Base-by-base conservation (phyloP, 2,113 vertebrate species). In the Galemys pyrenaicus region DNA sequence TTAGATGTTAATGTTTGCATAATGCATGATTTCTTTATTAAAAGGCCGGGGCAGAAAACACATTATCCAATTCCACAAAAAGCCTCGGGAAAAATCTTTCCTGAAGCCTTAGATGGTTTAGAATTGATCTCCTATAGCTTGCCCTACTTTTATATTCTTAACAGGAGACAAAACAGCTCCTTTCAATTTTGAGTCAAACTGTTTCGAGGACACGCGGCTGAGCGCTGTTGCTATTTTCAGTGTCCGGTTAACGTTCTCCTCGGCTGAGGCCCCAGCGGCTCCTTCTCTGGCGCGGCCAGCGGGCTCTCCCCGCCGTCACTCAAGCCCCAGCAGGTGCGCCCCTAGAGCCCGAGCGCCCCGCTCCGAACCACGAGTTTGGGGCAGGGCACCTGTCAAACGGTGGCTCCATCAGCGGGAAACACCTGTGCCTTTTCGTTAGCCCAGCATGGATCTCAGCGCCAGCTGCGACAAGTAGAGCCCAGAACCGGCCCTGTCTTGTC, bases 1-100 rank as follows among this genome's bases (percentile, higher is more conserved):
- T 92, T 79, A 89, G 82, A 89, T 89, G 89, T 87, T 92, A 70
- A 49, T 49, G 87, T 87, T 73, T 91, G 94, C 77, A 79, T 86
- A 90, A 94, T 64, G 73, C 88, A 54, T 79, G 88, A 41, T 94
- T 91, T 86, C 96, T 83, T 93, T 94, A 96, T 91, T 88, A 83
- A 96, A 94, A 95, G 91, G 94, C 85, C 68, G 0, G 0, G 9
- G 82, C 89, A 49, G 82, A 78, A 85, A 74, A 83, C 32, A 58
- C 44, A 60, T 78, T 37, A 79, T n/a, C 70, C 41, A 62, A 37
- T 62, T 91, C 56, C 64, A 75, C 89, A 88, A 83, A 30, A 65
- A 60, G 94, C 85, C 82, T 39, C 17, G 9, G 92, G 90, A 91
- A 74, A 78, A n/a, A n/a, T 46, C 74, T 64, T 51, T 46, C 68